Conservation (phyloP, 2,797 vertebrate genomes). For the Urocyon cinereoargenteus region DNA sequence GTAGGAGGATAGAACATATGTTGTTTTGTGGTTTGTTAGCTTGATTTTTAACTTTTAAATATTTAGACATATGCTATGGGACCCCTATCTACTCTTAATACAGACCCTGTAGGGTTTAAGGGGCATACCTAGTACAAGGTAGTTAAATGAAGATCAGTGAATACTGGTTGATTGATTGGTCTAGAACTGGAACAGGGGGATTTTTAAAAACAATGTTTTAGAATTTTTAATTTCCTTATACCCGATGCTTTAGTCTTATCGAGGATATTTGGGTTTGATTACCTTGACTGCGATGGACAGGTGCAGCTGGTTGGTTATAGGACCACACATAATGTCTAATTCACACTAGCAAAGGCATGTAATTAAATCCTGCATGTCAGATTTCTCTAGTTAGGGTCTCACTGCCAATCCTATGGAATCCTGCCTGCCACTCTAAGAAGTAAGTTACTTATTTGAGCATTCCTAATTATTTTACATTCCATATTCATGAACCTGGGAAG, state of each 20-base stretch:
- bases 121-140: background rate
- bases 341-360: background rate
- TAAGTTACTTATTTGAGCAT: background rate
- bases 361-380: background rate
- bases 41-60: slow-evolving; percentile 18
- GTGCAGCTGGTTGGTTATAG: background rate
- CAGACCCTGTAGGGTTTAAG: background rate
- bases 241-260: background rate
- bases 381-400: background rate
- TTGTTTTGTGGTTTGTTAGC: background rate
- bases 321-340: background rate
- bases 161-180: background rate
- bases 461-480: background rate
- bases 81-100: background rate
- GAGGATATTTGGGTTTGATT: background rate
- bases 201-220: background rate
- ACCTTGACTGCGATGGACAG: background rate
- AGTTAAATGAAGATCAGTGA: background rate
- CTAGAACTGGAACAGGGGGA: background rate
- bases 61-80: background rate
- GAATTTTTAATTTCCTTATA: background rate
- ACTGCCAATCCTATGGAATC: background rate
- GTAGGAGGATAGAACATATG: background rate
- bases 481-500: background rate
- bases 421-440: background rate